A percentile compares a stretch with the other conserved stretches of the same genome.
Evolutionary conservation across 2,797 vertebrate genomes (phyloP).

Genomic region (Argya squamiceps): DNA sequence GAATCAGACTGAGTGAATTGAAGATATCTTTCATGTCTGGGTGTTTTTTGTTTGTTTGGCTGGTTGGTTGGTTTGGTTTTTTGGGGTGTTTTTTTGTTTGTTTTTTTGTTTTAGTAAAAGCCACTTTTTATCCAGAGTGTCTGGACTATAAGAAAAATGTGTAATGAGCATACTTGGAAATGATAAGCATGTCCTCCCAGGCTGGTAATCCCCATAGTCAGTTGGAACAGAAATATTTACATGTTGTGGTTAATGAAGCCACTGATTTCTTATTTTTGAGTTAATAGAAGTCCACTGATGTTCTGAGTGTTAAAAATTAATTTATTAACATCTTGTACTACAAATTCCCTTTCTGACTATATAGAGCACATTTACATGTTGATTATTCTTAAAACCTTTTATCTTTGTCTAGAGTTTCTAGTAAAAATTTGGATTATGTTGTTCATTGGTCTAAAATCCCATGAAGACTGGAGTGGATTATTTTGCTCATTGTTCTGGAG

Average conservation of each 20-base stretch:
- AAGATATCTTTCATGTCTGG: not conserved
- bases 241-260: not conserved
- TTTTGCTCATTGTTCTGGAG: slow-evolving; percentile 48
- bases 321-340: not conserved
- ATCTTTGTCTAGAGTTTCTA: slow-evolving; percentile 6
- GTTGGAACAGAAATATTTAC: not conserved
- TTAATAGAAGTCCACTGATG: not conserved
- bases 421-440: not conserved
- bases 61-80: too few species aligned
- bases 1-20: not conserved
- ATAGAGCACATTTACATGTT: not conserved
- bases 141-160: not conserved
- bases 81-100: not conserved
- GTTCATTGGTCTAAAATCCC: slow-evolving; percentile 5
- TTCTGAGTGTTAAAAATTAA: not conserved
- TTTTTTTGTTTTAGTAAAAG: not conserved
- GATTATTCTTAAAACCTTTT: not conserved
- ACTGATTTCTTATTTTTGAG: not conserved
- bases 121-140: not conserved
- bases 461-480: slow-evolving; percentile 41
- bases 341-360: not conserved
- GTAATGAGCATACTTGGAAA: not conserved
- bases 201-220: not conserved
- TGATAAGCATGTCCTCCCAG: not conserved
- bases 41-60: too few species aligned